Conservation (phyloP, 2,797 vertebrate genomes). For the Urophycis tenuis region DNA sequence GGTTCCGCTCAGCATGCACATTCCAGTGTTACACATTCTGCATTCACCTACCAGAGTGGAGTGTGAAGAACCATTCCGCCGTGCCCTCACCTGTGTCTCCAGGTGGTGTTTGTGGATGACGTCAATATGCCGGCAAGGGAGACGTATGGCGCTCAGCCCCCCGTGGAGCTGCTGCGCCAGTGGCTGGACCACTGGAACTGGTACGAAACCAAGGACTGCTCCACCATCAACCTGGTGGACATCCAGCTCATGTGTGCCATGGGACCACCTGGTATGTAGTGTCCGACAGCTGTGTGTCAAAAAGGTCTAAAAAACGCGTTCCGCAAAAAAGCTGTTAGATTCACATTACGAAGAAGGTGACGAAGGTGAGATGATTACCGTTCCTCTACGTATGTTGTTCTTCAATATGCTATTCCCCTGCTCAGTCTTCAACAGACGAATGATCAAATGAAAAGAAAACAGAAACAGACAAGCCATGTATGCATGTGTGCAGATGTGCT, state of each 20-base stretch:
- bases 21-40: background rate
- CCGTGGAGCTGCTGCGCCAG: constrained; percentile 87
- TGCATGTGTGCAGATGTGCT: background rate
- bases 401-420: background rate
- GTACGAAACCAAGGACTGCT: constrained; percentile 87
- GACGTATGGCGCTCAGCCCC: constrained; percentile 86
- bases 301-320: background rate
- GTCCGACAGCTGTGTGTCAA: background rate
- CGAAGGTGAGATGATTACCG: background rate
- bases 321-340: background rate
- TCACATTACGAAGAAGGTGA: background rate
- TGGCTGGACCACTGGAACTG: constrained; percentile 92
- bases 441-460: background rate
- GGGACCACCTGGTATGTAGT: constrained; percentile 82
- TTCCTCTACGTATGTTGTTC: background rate
- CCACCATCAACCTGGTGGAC: constrained; percentile 79
- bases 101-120: constrained; percentile 92
- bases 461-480: no score
- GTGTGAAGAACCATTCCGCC: background rate
- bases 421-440: background rate
- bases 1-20: background rate
- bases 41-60: background rate
- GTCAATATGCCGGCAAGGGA: constrained; percentile 91
- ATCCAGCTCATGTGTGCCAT: constrained; percentile 86
- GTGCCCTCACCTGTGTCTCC: constrained; percentile 7